These are phyloP conservation scores for Oryzias sinensis DNA, from an alignment of 2,797 vertebrate species.

Conservation along the genomic window DNA sequence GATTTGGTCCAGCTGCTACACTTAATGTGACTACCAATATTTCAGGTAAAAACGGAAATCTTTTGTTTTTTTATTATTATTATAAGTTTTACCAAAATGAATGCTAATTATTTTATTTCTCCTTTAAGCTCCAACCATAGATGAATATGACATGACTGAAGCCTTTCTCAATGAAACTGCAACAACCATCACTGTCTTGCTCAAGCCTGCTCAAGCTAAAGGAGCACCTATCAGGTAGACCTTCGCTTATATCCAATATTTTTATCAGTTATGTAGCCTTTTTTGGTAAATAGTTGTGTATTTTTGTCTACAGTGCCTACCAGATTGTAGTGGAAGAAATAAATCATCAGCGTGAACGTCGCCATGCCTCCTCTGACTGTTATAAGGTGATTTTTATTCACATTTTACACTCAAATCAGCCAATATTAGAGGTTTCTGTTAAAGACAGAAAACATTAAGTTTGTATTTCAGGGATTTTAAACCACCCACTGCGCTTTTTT, in stretches of 20 bases:
- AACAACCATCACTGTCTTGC: slow-evolving; percentile 94
- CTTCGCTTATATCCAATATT: neutral
- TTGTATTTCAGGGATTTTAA: too few relatives aligned
- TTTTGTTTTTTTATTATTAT: neutral
- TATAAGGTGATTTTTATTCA: slow-evolving; percentile 76
- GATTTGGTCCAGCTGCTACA: slow-evolving; percentile 88
- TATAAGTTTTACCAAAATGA: neutral
- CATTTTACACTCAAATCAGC: too few relatives aligned
- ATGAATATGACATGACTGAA: slow-evolving; percentile 94
- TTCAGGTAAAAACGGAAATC: slow-evolving; percentile 79
- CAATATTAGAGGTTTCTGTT: too few relatives aligned
- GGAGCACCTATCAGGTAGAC: slow-evolving; percentile 95
- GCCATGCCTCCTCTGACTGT: slow-evolving; percentile 90
- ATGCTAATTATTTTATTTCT: slow-evolving; percentile 2
- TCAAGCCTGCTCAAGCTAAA: slow-evolving; percentile 96
- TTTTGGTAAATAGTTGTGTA: neutral
- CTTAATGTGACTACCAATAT: slow-evolving; percentile 98
- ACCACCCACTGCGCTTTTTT: too few relatives aligned
- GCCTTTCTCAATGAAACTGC: slow-evolving; percentile 96
- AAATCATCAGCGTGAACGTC: slow-evolving; percentile 86
- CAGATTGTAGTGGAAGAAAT: slow-evolving; percentile 96
- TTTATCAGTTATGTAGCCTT: neutral
- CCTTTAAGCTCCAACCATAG: slow-evolving; percentile 88
- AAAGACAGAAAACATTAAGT: too few relatives aligned
- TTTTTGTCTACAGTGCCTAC: slow-evolving; percentile 81